phyloP scores from a whole-genome alignment of 2,888 invertebrate species.

The Cantharis nigra region DNA sequence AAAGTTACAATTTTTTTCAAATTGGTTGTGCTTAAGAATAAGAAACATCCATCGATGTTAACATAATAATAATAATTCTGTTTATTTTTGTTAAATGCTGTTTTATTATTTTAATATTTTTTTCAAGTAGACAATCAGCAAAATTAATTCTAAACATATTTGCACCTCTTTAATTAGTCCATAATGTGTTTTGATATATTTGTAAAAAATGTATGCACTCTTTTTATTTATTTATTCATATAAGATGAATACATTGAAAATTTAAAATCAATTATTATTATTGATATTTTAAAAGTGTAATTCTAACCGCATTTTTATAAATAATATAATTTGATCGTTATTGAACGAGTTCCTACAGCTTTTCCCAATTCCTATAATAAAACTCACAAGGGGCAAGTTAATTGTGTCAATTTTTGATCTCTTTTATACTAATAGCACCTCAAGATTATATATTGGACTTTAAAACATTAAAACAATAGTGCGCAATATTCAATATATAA shows the following conservation, averaged over 20 bases:
- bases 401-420: no score
- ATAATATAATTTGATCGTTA: not conserved
- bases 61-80: not conserved
- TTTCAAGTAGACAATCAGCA: not conserved
- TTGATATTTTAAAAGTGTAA: not conserved
- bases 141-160: not conserved
- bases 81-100: not conserved
- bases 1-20: not conserved
- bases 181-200: not conserved
- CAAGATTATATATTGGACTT: no score
- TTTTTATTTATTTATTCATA: not conserved
- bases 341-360: not conserved
- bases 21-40: not conserved
- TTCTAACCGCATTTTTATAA: not conserved
- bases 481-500: no score
- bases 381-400: no score
- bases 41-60: not conserved
- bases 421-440: no score
- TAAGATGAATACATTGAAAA: not conserved
- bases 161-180: not conserved
- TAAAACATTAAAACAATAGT: no score
- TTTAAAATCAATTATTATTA: not conserved
- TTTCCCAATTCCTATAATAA: not conserved
- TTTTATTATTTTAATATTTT: not conserved
- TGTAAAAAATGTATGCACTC: not conserved